Evolutionary conservation across 2,113 vertebrate species (phyloP).

Genomic region (Aldabrachelys gigantea): DNA sequence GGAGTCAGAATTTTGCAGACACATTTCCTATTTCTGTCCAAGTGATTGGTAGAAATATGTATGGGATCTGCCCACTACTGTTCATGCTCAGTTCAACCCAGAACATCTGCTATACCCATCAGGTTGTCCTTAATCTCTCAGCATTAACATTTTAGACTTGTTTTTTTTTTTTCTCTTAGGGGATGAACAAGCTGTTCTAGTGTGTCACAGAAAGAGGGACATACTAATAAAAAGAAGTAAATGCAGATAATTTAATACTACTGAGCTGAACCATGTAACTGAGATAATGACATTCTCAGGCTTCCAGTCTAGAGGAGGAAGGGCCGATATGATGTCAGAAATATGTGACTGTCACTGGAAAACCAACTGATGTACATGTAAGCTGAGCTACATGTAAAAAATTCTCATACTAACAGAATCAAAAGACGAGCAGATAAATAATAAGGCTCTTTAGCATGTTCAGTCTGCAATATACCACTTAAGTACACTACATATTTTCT

Average conservation of each 20-base stretch:
- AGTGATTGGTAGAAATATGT: background rate
- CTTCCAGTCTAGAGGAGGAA: background rate
- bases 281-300: background rate
- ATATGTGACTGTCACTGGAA: background rate
- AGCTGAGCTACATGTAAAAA: background rate
- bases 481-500: background rate
- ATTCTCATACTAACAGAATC: background rate
- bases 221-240: background rate
- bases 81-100: background rate
- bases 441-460: background rate
- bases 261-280: background rate
- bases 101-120: background rate
- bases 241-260: background rate
- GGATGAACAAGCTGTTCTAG: background rate
- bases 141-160: background rate
- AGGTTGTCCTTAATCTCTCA: background rate
- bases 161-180: background rate
- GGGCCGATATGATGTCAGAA: background rate
- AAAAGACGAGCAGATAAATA: background rate
- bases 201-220: background rate
- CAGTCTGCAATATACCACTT: background rate
- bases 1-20: background rate
- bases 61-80: background rate
- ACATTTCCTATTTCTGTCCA: background rate
- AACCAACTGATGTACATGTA: background rate